These are phyloP conservation scores for Xiphophorus hellerii DNA, from an alignment of 2,113 vertebrate genomes.

Conservation along the genomic window DNA sequence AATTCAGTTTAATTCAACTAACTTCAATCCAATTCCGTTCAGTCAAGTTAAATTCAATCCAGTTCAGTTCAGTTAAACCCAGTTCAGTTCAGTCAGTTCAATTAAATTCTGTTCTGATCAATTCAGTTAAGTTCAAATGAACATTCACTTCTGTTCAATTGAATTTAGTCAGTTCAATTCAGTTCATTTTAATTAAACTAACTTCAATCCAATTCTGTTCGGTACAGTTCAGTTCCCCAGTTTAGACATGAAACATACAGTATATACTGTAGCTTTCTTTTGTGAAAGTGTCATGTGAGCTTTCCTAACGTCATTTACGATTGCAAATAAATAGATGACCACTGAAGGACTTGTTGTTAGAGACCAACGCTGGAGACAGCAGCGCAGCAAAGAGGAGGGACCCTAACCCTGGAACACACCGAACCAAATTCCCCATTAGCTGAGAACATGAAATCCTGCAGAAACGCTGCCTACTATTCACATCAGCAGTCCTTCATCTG, in stretches of 20 bases:
- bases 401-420: not conserved
- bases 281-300: not conserved
- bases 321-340: not conserved
- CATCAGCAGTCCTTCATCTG: conserved; percentile 5
- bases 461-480: not conserved
- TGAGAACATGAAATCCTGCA: not conserved
- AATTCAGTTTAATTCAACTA: too few relatives aligned
- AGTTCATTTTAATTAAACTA: too few relatives aligned
- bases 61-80: too few relatives aligned
- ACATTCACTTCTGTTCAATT: too few relatives aligned
- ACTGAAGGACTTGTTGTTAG: not conserved
- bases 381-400: conserved; percentile 1
- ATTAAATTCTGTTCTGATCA: too few relatives aligned
- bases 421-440: conserved; percentile 3
- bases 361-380: not conserved
- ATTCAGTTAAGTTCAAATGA: too few relatives aligned
- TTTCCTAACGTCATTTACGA: not conserved
- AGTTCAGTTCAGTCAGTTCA: too few relatives aligned
- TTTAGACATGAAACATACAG: not conserved
- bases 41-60: too few relatives aligned
- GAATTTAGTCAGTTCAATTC: too few relatives aligned
- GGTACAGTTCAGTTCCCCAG: too few relatives aligned
- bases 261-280: not conserved
- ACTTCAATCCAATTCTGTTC: too few relatives aligned
- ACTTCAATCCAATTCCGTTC: too few relatives aligned